Percentiles rank a stretch among this genome's conserved stretches.
phyloP scores from a whole-genome alignment of 2,113 vertebrate genomes.

The Proteles cristata region DNA sequence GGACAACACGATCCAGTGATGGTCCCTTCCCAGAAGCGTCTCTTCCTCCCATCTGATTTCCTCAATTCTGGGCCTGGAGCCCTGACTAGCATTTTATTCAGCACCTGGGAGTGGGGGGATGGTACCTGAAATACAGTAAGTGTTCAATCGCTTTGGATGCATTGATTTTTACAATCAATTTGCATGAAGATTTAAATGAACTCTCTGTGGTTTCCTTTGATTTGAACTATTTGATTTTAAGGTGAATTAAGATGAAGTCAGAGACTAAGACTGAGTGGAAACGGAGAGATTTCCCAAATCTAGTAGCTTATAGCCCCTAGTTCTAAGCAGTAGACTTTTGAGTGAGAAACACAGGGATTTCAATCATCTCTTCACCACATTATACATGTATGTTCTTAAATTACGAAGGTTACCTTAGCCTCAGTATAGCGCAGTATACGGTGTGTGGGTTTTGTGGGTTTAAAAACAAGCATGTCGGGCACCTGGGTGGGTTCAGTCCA shows the following conservation, averaged over 20 bases:
- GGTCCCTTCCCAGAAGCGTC: neutral
- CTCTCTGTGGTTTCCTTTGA: neutral
- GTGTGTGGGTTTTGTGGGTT: neutral
- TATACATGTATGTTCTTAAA: neutral
- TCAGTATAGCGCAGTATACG: neutral
- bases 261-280: neutral
- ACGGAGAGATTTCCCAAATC: neutral
- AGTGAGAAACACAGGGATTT: neutral
- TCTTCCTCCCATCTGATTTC: neutral
- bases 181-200: neutral
- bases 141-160: accelerated
- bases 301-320: accelerated
- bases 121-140: accelerated
- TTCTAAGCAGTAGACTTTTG: no score
- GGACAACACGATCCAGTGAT: accelerated
- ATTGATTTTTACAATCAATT: neutral
- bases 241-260: neutral
- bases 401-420: neutral
- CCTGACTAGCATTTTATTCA: accelerated
- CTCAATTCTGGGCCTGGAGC: no score
- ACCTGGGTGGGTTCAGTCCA: neutral
- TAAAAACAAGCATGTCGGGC: neutral
- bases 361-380: neutral
- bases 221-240: neutral
- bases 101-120: accelerated